Evolutionary conservation across 2,888 invertebrate species (phyloP).

Genomic region (Parapristionchus giblindavisi): DNA sequence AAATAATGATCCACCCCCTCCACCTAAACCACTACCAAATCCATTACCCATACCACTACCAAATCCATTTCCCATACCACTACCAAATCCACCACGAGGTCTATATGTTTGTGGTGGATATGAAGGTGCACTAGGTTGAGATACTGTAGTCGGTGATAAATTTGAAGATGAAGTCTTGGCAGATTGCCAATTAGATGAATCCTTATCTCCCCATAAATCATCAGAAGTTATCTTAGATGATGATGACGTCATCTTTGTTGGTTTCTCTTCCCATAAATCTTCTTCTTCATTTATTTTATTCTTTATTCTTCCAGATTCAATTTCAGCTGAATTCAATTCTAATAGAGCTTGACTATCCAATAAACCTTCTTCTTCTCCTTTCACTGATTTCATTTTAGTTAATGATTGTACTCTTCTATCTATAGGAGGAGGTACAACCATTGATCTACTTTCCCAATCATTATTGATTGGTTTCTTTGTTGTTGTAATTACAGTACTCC

Average conservation of each 20-base stretch:
- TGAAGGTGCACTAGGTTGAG: neutral
- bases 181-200: neutral
- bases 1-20: constrained; percentile 13
- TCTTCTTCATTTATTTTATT: constrained; percentile 3
- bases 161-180: neutral
- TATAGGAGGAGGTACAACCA: neutral
- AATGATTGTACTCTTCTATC: too few relatives aligned
- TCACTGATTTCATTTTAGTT: neutral
- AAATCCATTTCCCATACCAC: neutral
- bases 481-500: too few relatives aligned
- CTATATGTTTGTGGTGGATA: neutral
- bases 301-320: constrained; percentile 33
- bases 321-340: constrained; percentile 25
- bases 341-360: neutral
- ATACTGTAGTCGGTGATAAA: neutral
- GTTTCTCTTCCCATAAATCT: constrained; percentile 16
- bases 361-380: constrained; percentile 9
- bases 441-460: too few relatives aligned
- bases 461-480: too few relatives aligned
- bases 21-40: neutral
- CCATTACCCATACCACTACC: neutral
- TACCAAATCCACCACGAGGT: constrained; percentile 1
- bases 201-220: constrained; percentile 8
- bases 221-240: neutral
- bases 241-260: neutral